A percentile compares a stretch with the other conserved stretches of the same genome.
Evolutionary conservation across 1,140 invertebrate genomes (phyloP).

Genomic region (Meloidogyne hapla): DNA sequence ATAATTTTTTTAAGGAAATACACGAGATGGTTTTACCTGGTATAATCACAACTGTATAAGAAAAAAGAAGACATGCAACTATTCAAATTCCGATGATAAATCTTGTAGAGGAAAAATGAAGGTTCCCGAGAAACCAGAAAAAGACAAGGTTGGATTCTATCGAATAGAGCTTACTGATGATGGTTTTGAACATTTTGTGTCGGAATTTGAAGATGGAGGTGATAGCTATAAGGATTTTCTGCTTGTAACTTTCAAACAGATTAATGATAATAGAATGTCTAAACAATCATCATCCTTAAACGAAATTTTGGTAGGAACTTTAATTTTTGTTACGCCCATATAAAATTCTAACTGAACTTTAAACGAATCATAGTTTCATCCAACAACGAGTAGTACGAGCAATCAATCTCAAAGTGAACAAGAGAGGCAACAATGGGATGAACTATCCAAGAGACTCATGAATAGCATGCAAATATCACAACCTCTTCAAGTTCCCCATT

Average conservation of each 20-base stretch:
- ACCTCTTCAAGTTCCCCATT: neutral
- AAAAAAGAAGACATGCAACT: conserved; percentile 5
- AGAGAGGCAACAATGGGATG: neutral
- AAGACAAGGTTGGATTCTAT: neutral
- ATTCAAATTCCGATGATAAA: conserved; percentile 1
- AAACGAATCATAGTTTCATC: too few relatives aligned
- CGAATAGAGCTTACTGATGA: conserved; percentile 11
- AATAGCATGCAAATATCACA: neutral
- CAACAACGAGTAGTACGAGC: too few relatives aligned
- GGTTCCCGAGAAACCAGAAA: neutral
- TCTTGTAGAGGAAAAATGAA: conserved; percentile 15
- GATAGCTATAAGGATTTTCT: too few relatives aligned
- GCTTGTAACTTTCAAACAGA: too few relatives aligned
- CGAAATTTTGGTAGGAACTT: neutral
- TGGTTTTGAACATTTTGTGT: conserved; percentile 17
- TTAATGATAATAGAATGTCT: neutral
- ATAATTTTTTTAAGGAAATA: neutral
- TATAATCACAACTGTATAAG: neutral
- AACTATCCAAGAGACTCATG: neutral
- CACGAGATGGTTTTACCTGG: neutral
- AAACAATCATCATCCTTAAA: too few relatives aligned
- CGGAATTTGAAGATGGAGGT: neutral
- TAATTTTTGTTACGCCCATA: too few relatives aligned
- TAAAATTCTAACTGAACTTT: too few relatives aligned
- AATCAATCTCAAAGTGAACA: too few relatives aligned